Conservation (phyloP, 2,888 invertebrate species). For the Teleiodes luculella region DNA sequence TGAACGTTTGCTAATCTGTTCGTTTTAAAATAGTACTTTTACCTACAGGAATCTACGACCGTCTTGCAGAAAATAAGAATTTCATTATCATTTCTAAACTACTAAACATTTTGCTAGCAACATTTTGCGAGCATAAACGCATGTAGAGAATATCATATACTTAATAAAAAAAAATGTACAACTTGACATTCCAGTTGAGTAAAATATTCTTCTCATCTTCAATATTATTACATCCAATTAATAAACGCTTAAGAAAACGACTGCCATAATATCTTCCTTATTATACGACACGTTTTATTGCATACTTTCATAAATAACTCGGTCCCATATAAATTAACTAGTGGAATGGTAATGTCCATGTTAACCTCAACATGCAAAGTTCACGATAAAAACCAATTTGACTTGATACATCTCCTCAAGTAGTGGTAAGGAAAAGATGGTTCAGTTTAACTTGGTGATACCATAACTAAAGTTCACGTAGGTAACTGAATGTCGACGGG, state of each 20-base stretch:
- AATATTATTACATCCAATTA: not conserved
- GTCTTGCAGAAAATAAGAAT: too few species aligned
- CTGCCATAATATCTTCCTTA: not conserved
- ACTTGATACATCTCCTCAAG: not conserved
- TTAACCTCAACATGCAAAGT: constrained; percentile 4
- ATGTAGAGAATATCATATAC: too few species aligned
- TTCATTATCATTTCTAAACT: too few species aligned
- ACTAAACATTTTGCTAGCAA: too few species aligned
- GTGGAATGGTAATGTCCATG: constrained; percentile 6
- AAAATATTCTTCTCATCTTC: too few species aligned
- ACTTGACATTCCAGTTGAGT: too few species aligned
- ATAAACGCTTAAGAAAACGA: not conserved
- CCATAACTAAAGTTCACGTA: not conserved
- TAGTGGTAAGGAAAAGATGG: not conserved
- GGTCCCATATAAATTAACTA: constrained; percentile 5
- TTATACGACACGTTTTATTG: not conserved
- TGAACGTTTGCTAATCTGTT: too few species aligned
- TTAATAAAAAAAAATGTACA: too few species aligned
- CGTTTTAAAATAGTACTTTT: too few species aligned
- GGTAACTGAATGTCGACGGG: constrained; percentile 9
- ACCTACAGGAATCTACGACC: too few species aligned
- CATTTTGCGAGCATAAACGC: too few species aligned
- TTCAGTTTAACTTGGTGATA: too few species aligned
- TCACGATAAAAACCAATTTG: not conserved
- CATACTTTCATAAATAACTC: not conserved